A percentile compares a stretch with the other conserved stretches of the same genome.
These are phyloP conservation scores for Hydropsyche betteni DNA, from an alignment of 2,888 invertebrate genomes.

Conservation along the genomic window DNA sequence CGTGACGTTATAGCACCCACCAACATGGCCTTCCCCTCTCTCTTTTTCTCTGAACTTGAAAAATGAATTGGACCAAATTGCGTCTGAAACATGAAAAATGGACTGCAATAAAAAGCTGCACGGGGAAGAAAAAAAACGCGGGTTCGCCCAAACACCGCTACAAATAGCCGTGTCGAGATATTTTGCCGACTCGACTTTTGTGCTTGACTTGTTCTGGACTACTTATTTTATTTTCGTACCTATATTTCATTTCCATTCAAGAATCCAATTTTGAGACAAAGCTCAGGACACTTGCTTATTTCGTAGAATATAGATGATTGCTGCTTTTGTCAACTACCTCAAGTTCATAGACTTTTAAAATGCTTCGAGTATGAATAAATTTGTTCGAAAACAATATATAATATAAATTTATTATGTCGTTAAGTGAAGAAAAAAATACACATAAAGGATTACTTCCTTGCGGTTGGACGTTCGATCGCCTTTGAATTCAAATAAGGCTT, in stretches of 20 bases:
- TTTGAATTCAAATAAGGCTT: conserved; percentile 25
- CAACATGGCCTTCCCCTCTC: neutral
- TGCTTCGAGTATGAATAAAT: neutral
- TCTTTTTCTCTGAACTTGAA: conserved; percentile 50
- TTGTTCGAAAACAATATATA: conserved; percentile 7
- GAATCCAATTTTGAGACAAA: neutral
- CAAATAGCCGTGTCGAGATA: conserved; percentile 38
- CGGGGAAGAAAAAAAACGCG: neutral
- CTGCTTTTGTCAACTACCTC: neutral
- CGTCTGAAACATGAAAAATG: conserved; percentile 51
- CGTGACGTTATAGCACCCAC: conserved; percentile 29
- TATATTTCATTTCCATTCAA: neutral
- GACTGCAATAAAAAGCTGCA: conserved; percentile 46
- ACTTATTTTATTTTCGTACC: conserved; percentile 13
- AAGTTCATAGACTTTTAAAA: neutral
- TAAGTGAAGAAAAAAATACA: conserved; percentile 35
- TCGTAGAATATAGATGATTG: neutral
- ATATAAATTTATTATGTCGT: conserved; percentile 26
- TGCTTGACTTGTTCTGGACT: conserved; percentile 8
- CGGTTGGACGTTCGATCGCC: conserved; percentile 42
- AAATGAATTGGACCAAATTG: conserved; percentile 52
- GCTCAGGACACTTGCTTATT: too few species aligned
- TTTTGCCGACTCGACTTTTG: conserved; percentile 26
- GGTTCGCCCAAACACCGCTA: conserved; percentile 18
- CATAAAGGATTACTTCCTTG: conserved; percentile 48